Evolutionary conservation across 2,113 vertebrate species (phyloP).

Genomic region (Promerops cafer): DNA sequence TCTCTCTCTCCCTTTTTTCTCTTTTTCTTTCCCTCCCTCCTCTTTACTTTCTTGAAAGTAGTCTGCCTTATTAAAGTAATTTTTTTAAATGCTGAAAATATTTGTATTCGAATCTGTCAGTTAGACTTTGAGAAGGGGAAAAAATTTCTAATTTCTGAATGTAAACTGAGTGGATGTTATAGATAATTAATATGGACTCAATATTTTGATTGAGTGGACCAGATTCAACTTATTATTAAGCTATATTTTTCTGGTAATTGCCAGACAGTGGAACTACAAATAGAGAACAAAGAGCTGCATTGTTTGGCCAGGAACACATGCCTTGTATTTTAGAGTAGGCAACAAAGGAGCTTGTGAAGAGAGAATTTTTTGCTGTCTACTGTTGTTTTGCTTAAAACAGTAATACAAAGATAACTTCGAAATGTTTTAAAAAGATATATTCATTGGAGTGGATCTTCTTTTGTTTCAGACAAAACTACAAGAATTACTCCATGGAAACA

Average conservation of each 20-base stretch:
- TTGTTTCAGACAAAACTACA: slow-evolving; percentile 90
- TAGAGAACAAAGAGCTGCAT: slow-evolving; percentile 30
- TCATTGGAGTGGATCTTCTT: slow-evolving; percentile 36
- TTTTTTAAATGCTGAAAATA: neutral
- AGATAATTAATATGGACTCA: neutral
- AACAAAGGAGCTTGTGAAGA: slow-evolving; percentile 7
- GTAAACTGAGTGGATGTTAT: neutral
- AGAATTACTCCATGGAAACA: slow-evolving; percentile 99
- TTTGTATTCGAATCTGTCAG: neutral
- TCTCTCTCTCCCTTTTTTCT: rapidly evolving
- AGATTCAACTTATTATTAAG: slow-evolving; percentile 4
- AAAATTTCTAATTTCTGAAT: neutral
- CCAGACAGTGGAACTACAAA: slow-evolving; percentile 21
- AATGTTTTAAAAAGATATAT: neutral
- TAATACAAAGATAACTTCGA: neutral
- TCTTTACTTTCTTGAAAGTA: neutral
- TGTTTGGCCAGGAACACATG: slow-evolving; percentile 13
- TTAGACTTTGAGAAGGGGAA: neutral
- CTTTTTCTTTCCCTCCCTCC: rapidly evolving
- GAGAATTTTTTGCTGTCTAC: neutral
- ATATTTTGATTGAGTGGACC: neutral
- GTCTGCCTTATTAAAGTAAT: neutral
- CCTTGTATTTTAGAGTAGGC: slow-evolving; percentile 41
- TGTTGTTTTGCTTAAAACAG: neutral
- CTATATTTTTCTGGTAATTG: slow-evolving; percentile 35